A percentile compares a stretch with the other conserved stretches of the same genome.
Conservation (phyloP, 2,113 vertebrate species). For the Sylvietta virens region DNA sequence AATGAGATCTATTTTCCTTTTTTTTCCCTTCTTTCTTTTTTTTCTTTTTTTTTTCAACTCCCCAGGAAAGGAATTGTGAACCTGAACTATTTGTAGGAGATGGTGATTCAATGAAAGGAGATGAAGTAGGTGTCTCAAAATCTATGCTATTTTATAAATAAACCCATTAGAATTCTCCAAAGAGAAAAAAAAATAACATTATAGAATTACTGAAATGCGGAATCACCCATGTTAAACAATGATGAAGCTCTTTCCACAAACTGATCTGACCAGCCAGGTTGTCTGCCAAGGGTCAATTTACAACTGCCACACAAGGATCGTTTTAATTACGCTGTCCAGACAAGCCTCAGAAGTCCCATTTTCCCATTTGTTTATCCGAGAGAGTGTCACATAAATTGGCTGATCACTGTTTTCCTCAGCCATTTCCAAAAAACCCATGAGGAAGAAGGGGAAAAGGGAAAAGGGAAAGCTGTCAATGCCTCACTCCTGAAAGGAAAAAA, state of each 20-base stretch:
- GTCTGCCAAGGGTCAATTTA: neutral
- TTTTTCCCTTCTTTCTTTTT: fast-evolving
- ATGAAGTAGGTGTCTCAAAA: neutral
- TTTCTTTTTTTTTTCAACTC: neutral
- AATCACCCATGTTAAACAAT: neutral
- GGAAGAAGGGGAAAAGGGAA: neutral
- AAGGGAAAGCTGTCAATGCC: neutral
- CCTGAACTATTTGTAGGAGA: neutral
- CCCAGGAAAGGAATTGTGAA: neutral
- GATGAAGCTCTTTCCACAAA: neutral
- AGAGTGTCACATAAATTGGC: neutral
- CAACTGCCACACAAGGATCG: neutral
- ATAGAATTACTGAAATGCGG: neutral
- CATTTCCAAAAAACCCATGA: neutral
- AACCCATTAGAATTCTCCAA: neutral
- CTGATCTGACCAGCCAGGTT: neutral
- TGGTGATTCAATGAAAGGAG: neutral
- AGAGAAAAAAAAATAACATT: neutral
- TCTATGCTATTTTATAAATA: neutral
- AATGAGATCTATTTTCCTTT: conserved; percentile 15
- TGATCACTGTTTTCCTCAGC: neutral
- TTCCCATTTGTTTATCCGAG: neutral
- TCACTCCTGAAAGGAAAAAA: neutral
- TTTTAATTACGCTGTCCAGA: conserved; percentile 23
- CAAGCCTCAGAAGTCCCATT: neutral